Percentiles rank a stretch among this genome's conserved stretches.
phyloP scores from a whole-genome alignment of 2,797 vertebrate genomes.

The Falco naumanni region DNA sequence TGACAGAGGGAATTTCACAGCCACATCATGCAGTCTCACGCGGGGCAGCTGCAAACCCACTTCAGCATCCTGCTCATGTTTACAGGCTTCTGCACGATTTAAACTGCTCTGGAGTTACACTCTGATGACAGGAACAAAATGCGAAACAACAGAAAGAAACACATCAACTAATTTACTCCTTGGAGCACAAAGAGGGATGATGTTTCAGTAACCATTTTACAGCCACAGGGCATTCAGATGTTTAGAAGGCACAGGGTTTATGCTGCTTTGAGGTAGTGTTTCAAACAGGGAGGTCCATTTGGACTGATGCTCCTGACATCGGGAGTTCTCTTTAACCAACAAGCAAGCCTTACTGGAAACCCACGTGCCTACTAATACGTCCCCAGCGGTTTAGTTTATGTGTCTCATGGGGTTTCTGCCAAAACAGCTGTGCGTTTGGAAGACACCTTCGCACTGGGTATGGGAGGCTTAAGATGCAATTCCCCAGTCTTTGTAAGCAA shows the following conservation, averaged over 20 bases:
- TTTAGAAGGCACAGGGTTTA: background rate
- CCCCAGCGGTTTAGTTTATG: background rate
- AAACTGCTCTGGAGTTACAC: background rate
- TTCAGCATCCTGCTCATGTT: background rate
- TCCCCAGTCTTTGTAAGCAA: background rate
- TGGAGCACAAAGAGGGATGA: background rate
- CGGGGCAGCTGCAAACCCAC: rapidly evolving
- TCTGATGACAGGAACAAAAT: background rate
- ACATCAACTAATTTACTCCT: background rate
- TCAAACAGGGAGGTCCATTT: background rate
- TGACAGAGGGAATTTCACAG: background rate
- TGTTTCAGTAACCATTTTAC: background rate
- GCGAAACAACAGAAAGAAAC: background rate
- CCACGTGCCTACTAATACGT: background rate
- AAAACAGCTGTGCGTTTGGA: background rate
- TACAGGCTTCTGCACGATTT: background rate
- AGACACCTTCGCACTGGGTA: background rate
- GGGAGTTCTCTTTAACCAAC: background rate
- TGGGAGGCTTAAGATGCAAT: background rate
- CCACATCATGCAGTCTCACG: background rate
- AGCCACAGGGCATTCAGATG: background rate
- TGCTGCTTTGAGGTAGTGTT: background rate
- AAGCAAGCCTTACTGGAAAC: background rate
- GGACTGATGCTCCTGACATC: background rate
- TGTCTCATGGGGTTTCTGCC: background rate